Conservation (phyloP, 1,140 invertebrate species). For the Apis laboriosa region DNA sequence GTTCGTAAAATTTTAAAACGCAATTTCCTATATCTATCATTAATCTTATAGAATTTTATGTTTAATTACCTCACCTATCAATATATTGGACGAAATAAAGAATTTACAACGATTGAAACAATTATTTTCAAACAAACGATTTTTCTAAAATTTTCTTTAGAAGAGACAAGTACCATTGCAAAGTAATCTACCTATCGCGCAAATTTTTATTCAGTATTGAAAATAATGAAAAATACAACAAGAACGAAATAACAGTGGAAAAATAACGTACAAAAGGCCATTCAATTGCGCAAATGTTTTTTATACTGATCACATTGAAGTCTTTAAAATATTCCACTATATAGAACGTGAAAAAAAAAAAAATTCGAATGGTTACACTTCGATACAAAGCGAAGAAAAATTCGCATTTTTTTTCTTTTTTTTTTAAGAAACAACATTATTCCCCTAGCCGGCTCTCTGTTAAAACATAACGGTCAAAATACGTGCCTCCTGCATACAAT, state of each 20-base stretch:
- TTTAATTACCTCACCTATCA: neutral
- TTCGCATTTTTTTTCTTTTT: no score
- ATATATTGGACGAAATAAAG: no score
- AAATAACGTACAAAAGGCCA: neutral
- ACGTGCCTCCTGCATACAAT: slow-evolving; percentile 16
- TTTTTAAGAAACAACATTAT: neutral
- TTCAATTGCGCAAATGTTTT: neutral
- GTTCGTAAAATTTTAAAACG: no score
- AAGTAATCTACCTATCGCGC: no score
- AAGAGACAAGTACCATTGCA: no score
- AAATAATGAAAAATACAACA: no score
- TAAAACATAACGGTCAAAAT: slow-evolving; percentile 9
- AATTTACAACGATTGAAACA: no score
- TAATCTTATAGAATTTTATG: neutral
- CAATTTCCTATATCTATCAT: no score
- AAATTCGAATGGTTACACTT: neutral
- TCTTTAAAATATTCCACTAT: neutral
- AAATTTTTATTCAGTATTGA: no score
- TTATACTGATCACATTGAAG: neutral
- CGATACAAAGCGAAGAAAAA: neutral
- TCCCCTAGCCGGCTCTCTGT: neutral
- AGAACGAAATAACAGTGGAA: no score
- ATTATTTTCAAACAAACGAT: no score
- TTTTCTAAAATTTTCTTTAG: no score
- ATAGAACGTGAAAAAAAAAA: neutral